Conservation (phyloP, 2,113 vertebrate genomes). For the Caloenas nicobarica region DNA sequence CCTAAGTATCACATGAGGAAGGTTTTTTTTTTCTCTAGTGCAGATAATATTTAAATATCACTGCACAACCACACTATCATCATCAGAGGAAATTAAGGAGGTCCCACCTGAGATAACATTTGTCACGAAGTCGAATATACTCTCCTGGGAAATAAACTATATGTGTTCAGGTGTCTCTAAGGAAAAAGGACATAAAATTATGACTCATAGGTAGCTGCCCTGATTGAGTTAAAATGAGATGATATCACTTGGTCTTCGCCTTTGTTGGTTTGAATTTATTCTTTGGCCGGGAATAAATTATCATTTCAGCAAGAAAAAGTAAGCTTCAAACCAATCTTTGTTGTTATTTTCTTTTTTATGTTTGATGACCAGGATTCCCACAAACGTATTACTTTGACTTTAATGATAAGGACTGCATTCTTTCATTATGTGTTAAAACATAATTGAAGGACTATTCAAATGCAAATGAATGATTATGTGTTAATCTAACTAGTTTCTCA, state of each 20-base stretch:
- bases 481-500: constrained; percentile 24
- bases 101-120: neutral
- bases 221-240: neutral
- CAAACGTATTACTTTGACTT: neutral
- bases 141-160: neutral
- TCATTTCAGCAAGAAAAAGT: neutral
- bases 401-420: neutral
- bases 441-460: constrained; percentile 11
- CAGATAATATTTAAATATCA: neutral
- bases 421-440: neutral
- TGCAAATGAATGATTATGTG: neutral
- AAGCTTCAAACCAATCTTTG: neutral
- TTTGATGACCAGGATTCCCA: neutral
- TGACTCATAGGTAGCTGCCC: neutral
- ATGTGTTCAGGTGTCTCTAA: neutral
- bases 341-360: neutral
- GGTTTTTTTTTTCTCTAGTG: neutral
- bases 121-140: neutral
- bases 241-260: neutral
- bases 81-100: neutral
- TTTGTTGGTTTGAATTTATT: neutral
- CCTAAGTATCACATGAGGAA: neutral
- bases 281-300: neutral
- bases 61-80: neutral
- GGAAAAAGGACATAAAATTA: neutral